A percentile compares a stretch with the other conserved stretches of the same genome.
Evolutionary conservation across 1,140 invertebrate species (phyloP).

Genomic region (Drosophila ambigua): DNA sequence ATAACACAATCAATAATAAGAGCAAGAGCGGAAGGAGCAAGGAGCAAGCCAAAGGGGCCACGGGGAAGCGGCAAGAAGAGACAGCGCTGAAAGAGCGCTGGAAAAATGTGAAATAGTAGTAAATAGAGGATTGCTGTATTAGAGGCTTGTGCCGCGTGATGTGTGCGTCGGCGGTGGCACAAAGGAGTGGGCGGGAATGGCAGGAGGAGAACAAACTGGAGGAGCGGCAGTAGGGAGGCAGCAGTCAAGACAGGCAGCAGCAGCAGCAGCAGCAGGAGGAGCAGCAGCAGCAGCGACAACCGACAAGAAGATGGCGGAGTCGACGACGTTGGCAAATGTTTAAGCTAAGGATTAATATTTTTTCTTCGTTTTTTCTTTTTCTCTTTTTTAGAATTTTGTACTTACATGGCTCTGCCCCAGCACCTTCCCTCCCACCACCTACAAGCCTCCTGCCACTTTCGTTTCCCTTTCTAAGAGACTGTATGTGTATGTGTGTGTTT

Average conservation of each 20-base stretch:
- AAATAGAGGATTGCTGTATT: conserved; percentile 69
- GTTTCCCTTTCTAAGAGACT: conserved; percentile 30
- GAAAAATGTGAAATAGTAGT: conserved; percentile 62
- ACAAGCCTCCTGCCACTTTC: conserved; percentile 8
- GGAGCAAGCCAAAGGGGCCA: not conserved
- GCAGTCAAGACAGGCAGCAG: not conserved
- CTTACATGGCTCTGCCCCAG: conserved; percentile 34
- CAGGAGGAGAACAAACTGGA: not conserved
- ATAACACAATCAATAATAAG: conserved; percentile 64
- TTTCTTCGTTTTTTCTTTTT: conserved; percentile 28
- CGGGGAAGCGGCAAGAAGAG: not conserved
- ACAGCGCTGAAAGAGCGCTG: not conserved
- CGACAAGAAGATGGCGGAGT: conserved; percentile 37
- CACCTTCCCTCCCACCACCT: not conserved
- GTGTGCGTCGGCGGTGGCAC: conserved; percentile 38
- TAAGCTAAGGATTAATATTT: conserved; percentile 83
- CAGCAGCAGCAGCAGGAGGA: conserved; percentile 14
- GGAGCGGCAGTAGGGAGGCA: too few species aligned
- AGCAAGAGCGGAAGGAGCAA: conserved; percentile 1
- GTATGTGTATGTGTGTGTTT: conserved; percentile 29
- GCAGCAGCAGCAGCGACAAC: conserved; percentile 16
- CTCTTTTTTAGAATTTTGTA: conserved; percentile 76
- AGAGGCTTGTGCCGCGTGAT: conserved; percentile 57
- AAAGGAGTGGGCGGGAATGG: conserved; percentile 10
- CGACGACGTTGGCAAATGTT: conserved; percentile 69